Percentiles rank a stretch among this genome's conserved stretches.
These are phyloP conservation scores for Bothrops jararaca DNA, from an alignment of 2,113 vertebrate genomes.

Conservation along the genomic window DNA sequence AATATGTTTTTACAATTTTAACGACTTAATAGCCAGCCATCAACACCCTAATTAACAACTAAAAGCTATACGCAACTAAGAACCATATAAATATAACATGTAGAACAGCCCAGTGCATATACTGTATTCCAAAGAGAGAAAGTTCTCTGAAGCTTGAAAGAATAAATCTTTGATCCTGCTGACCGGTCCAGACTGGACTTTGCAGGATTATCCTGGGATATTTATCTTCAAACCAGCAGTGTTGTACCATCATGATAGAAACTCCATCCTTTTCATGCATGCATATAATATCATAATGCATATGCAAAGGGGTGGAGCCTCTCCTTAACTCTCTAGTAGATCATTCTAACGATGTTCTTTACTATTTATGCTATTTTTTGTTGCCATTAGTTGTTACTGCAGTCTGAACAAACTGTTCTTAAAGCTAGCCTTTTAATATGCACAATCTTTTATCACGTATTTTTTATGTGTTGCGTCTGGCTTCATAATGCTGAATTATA, in stretches of 20 bases:
- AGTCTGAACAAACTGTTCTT: conserved; percentile 52
- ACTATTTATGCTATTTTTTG: conserved; percentile 61
- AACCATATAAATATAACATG: not conserved
- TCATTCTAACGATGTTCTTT: conserved; percentile 48
- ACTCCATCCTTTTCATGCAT: not conserved
- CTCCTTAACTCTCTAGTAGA: conserved; percentile 1
- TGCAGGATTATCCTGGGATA: not conserved
- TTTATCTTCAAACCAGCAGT: too few relatives aligned
- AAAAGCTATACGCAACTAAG: not conserved
- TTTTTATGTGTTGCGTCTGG: conserved; percentile 52
- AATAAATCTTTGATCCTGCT: not conserved
- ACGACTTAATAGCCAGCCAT: not conserved
- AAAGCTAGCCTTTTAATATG: conserved; percentile 52
- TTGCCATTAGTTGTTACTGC: conserved; percentile 55
- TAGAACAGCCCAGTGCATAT: not conserved
- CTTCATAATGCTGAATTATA: conserved; percentile 45
- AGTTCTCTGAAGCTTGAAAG: not conserved
- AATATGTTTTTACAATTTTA: not conserved
- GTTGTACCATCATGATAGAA: not conserved
- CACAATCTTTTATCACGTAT: conserved; percentile 60
- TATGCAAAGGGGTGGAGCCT: not conserved
- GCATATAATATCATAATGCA: not conserved
- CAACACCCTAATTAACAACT: not conserved
- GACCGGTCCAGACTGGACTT: not conserved
- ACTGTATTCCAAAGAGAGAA: not conserved